Percentiles rank a stretch among this genome's conserved stretches.
Evolutionary conservation across 2,113 vertebrate species (phyloP).

Genomic region (Engraulis encrasicolus): DNA sequence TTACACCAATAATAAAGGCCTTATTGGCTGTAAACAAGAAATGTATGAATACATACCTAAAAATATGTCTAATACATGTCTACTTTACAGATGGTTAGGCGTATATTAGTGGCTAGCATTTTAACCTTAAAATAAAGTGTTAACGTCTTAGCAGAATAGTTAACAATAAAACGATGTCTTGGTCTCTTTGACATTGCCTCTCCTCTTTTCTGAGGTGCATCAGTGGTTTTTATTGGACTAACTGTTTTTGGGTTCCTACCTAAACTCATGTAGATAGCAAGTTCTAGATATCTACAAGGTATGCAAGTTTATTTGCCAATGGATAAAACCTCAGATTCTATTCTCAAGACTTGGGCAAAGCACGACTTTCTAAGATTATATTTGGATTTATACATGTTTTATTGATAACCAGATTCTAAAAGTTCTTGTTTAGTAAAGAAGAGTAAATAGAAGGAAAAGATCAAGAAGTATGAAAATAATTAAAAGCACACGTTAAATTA

Average conservation of each 20-base stretch:
- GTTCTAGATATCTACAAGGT: not conserved
- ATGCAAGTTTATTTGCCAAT: not conserved
- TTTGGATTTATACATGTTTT: not conserved
- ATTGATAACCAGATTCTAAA: not conserved
- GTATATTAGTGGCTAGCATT: not conserved
- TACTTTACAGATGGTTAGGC: not conserved
- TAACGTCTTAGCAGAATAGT: no score
- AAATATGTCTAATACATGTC: not conserved
- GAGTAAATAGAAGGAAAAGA: conserved; percentile 35
- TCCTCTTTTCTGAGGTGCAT: not conserved
- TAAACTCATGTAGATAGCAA: not conserved
- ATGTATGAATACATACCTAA: no score
- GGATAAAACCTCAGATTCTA: conserved; percentile 3
- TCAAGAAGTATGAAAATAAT: conserved; percentile 35
- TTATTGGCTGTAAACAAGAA: no score
- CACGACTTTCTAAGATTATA: not conserved
- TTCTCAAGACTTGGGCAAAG: not conserved
- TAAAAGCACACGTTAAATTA: conserved; percentile 71
- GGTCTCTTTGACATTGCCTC: not conserved
- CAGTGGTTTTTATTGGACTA: not conserved
- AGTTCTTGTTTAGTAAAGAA: conserved; percentile 38
- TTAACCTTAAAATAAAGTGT: no score
- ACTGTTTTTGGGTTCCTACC: not conserved
- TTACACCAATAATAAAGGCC: no score
- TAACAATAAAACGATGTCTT: not conserved